Conservation (phyloP, 1,140 invertebrate species). For the Euwallacea fornicatus region DNA sequence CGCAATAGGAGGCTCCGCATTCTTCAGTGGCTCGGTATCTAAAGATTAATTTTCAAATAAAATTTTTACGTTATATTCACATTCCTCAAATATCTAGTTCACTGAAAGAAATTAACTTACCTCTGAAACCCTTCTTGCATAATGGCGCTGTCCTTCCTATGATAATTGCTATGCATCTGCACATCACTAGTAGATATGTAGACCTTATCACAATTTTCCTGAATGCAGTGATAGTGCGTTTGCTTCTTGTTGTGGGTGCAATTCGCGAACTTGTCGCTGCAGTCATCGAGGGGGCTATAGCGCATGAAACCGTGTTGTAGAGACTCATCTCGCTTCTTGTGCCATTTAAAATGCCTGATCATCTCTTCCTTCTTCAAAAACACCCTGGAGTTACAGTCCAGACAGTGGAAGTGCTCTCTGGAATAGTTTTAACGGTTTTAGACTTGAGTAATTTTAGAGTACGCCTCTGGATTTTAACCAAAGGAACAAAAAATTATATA, state of each 20-base stretch:
- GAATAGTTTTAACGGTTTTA: neutral
- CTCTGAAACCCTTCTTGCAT: conserved; percentile 85
- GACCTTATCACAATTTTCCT: conserved; percentile 93
- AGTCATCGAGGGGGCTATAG: conserved; percentile 75
- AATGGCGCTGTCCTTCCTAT: conserved; percentile 95
- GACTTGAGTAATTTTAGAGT: too few species aligned
- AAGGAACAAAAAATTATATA: neutral
- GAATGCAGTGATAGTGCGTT: conserved; percentile 98
- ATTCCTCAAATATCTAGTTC: too few species aligned
- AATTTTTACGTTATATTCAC: too few species aligned
- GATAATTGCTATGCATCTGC: conserved; percentile 99
- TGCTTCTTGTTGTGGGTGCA: conserved; percentile 96
- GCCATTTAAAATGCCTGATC: conserved; percentile 99
- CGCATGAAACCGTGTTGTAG: conserved; percentile 96
- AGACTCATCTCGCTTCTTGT: conserved; percentile 97
- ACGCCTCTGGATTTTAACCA: too few species aligned
- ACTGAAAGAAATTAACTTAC: neutral
- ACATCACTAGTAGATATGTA: conserved; percentile 99
- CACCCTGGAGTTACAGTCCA: conserved; percentile 85
- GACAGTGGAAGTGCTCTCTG: conserved; percentile 95
- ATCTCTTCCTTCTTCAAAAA: conserved; percentile 99
- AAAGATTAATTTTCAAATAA: conserved; percentile 54
- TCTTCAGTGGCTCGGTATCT: conserved; percentile 81
- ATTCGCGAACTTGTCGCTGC: conserved; percentile 60
- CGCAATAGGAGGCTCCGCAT: conserved; percentile 83